Conservation (phyloP, 1,140 invertebrate genomes). For the Sycophaga agraensis region DNA sequence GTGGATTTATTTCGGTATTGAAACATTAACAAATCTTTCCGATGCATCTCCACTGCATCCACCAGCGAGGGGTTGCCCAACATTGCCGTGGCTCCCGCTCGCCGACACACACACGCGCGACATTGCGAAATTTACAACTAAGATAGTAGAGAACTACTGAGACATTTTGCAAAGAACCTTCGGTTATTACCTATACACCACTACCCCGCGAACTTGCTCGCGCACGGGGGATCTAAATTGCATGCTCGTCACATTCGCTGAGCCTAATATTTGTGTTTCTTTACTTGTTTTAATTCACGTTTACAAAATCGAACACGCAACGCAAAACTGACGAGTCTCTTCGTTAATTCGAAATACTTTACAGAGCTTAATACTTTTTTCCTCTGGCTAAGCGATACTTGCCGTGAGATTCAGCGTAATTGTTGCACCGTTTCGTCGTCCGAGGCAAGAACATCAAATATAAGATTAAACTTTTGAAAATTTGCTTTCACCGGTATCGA, state of each 20-base stretch:
- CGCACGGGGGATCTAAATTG: conserved; percentile 7
- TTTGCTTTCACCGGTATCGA: conserved; percentile 26
- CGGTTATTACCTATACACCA: conserved; percentile 42
- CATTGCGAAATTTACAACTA: conserved; percentile 47
- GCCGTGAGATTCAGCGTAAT: background rate
- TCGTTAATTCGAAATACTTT: conserved; percentile 25
- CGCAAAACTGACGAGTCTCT: conserved; percentile 19
- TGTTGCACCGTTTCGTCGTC: conserved; percentile 1
- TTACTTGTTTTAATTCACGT: conserved; percentile 11
- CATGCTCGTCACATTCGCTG: background rate
- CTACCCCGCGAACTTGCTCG: too few relatives aligned
- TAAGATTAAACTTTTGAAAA: conserved; percentile 9
- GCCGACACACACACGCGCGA: conserved; percentile 28
- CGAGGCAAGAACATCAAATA: conserved; percentile 28
- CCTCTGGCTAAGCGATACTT: conserved; percentile 9
- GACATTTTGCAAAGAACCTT: conserved; percentile 34
- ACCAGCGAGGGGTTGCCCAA: conserved; percentile 10
- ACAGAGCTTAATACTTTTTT: conserved; percentile 31
- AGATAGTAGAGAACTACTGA: conserved; percentile 46
- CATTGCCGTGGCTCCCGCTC: conserved; percentile 9
- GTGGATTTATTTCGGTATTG: background rate
- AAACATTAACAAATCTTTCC: background rate
- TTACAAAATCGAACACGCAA: conserved; percentile 27
- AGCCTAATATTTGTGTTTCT: background rate
- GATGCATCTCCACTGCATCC: background rate